Conservation (phyloP, 2,888 invertebrate genomes). For the Omphaloscelis lunosa region DNA sequence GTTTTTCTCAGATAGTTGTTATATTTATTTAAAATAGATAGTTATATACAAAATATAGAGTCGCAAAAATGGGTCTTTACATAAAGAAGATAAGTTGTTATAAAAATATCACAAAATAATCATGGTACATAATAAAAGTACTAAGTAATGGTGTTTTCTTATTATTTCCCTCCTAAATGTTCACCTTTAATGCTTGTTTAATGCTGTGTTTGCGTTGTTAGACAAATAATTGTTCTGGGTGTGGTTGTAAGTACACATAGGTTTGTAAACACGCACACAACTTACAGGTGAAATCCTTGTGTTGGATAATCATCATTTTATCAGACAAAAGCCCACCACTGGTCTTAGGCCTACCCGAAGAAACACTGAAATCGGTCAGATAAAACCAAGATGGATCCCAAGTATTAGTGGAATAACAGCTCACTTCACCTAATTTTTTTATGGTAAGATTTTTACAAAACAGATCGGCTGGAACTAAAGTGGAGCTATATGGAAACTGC, state of each 20-base stretch:
- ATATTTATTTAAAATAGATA: neutral
- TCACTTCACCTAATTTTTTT: no score
- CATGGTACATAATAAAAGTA: neutral
- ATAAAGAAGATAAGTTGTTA: neutral
- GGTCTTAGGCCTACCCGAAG: neutral
- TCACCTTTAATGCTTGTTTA: slow-evolving; percentile 10
- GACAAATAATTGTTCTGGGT: slow-evolving; percentile 16
- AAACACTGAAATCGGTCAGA: neutral
- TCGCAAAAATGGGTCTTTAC: neutral
- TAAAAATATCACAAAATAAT: neutral
- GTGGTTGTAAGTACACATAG: neutral
- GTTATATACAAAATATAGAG: neutral
- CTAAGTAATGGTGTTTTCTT: neutral
- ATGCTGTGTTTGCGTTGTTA: slow-evolving; percentile 13
- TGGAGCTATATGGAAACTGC: neutral
- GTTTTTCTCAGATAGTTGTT: neutral
- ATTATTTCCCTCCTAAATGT: slow-evolving; percentile 1
- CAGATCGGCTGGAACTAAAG: no score
- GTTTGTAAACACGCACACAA: neutral
- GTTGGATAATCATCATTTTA: no score
- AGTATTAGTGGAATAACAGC: neutral
- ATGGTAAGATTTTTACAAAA: neutral
- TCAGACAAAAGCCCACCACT: neutral
- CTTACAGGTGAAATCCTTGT: neutral
- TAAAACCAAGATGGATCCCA: neutral